Evolutionary conservation across 2,797 vertebrate species (phyloP), one percentile per base, ranked within the genome.

Genomic region (Nyctalus aviator): DNA sequence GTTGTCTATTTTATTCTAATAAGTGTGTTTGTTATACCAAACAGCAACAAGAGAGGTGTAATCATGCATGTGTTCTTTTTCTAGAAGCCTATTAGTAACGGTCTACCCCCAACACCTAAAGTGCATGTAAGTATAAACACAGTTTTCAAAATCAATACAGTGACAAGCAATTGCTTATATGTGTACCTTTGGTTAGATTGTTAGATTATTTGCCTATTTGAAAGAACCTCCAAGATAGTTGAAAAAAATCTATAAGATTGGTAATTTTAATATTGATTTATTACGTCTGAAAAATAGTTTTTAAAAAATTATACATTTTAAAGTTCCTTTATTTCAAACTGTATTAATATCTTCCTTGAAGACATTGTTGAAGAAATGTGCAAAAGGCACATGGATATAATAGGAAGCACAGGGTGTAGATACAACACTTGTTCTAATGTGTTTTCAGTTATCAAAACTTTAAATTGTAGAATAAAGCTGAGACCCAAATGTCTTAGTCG

Each of bases 21-120:
- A 75, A 23, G 32, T 95, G 13, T 84, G 8, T 84, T 95, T 91
- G 30, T 64, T 76, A 59, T 20, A 41, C 23, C 46, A 91, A 75
- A 89, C 5, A 88, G n/a, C 55, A 94, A 20, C 41, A 83, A 86
- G 57, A 82, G 44, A 85, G 66, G 10, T 64, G 8, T 92, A 95
- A 91, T 77, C 23, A 37, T 89, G 46, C 23, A 17, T 94, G 14
- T 93, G 87, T 97, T 96, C 96, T 76, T 97, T 97, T 98, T 96
- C 90, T 95, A 99, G 99, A 99, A 99, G 98, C 99, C 99, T 30
- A 98, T 99, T 97, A 99, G 99, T 96, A 99, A 99, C 8, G 99
- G 99, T 90, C 99, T 99, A 93, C 99, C 99, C 59, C 99, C 99
- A 44, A 99, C 99, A 88, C 99, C 99, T 93, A 99, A 99, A 99